These are phyloP conservation scores for Falco rusticolus DNA, from an alignment of 2,797 vertebrate genomes.

Conservation along the genomic window DNA sequence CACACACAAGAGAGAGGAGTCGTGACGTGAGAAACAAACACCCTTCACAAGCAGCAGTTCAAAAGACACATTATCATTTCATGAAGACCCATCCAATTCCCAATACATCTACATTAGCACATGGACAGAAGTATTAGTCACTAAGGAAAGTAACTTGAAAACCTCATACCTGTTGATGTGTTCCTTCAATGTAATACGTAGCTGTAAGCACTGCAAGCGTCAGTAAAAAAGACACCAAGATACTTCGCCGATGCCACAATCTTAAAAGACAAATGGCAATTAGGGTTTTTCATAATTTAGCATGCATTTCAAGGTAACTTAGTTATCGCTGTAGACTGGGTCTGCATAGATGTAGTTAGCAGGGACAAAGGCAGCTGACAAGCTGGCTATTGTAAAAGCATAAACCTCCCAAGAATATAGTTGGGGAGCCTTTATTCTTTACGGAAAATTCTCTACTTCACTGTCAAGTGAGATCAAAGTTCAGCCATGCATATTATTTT, in stretches of 20 bases:
- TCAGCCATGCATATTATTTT: background rate
- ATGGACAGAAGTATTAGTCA: background rate
- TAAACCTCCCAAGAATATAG: background rate
- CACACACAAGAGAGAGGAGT: background rate
- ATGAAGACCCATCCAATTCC: background rate
- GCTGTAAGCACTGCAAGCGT: constrained; percentile 85
- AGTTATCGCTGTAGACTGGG: background rate
- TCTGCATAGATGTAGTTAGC: background rate
- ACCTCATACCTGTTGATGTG: constrained; percentile 89
- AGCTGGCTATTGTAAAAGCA: background rate
- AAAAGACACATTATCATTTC: background rate
- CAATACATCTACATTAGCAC: background rate
- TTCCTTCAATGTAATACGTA: constrained; percentile 91
- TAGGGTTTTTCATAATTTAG: background rate
- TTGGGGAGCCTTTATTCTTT: background rate
- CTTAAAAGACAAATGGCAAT: constrained; percentile 75
- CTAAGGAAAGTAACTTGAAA: background rate
- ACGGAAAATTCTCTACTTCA: background rate
- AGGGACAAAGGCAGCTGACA: background rate
- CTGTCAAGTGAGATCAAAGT: background rate
- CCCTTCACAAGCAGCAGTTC: rapidly evolving
- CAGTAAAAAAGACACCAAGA: constrained; percentile 83
- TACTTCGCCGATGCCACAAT: constrained; percentile 88
- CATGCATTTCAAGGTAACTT: background rate
- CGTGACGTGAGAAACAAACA: background rate